phyloP scores from a whole-genome alignment of 1,140 invertebrate species.

The Heliconius congener region DNA sequence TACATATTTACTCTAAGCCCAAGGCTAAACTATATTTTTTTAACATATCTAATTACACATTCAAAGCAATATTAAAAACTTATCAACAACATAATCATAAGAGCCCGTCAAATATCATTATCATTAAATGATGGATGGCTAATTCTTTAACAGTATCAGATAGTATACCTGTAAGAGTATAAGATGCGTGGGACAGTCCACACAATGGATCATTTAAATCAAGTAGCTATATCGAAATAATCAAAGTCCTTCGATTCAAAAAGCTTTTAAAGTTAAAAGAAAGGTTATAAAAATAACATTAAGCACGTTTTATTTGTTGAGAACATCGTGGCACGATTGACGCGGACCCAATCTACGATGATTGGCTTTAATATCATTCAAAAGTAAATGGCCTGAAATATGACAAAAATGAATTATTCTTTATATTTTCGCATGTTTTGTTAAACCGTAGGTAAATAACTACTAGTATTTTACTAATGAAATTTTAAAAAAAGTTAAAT shows the following conservation, averaged over 20 bases:
- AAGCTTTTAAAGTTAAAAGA: constrained; percentile 39
- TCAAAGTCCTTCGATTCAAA: constrained; percentile 40
- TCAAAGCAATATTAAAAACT: constrained; percentile 30
- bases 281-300: constrained; percentile 31
- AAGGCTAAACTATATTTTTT: too few relatives aligned
- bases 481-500: too few relatives aligned
- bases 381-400: too few relatives aligned
- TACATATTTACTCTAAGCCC: too few relatives aligned
- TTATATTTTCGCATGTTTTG: too few relatives aligned
- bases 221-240: constrained; percentile 56
- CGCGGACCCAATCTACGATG: too few relatives aligned
- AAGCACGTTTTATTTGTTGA: constrained; percentile 1
- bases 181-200: constrained; percentile 71
- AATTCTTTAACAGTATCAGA: constrained; percentile 75
- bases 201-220: constrained; percentile 72
- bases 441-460: too few relatives aligned
- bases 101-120: constrained; percentile 77
- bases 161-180: constrained; percentile 56
- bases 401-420: too few relatives aligned
- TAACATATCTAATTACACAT: background rate
- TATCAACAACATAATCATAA: constrained; percentile 68
- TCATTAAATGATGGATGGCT: constrained; percentile 77
- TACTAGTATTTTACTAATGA: too few relatives aligned
- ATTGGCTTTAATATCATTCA: too few relatives aligned
- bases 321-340: background rate